A percentile compares a stretch with the other conserved stretches of the same genome.
Conservation (phyloP, 2,797 vertebrate species). For the Triplophysa yarkandensis region DNA sequence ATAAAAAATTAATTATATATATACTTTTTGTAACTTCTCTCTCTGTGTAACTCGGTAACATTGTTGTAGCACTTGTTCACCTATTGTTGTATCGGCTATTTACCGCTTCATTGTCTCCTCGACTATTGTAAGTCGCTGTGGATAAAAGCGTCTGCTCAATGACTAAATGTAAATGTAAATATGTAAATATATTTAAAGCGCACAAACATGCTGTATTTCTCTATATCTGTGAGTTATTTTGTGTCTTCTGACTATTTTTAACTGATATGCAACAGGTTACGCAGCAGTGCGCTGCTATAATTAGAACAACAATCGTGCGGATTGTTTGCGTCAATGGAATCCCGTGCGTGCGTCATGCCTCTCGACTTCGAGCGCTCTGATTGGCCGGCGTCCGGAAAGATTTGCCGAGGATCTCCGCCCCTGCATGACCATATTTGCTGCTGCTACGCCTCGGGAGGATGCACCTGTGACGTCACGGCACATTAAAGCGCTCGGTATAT, state of each 20-base stretch:
- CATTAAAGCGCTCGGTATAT: slow-evolving; percentile 59
- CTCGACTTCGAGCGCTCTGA: slow-evolving; percentile 59
- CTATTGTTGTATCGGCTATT: too few relatives aligned
- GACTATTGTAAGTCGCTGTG: too few relatives aligned
- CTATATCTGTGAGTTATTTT: slow-evolving; percentile 28
- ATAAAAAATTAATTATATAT: too few relatives aligned
- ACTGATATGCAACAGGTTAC: slow-evolving; percentile 66
- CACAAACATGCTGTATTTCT: background rate
- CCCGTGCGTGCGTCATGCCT: slow-evolving; percentile 90
- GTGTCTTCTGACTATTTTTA: slow-evolving; percentile 75
- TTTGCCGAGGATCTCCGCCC: slow-evolving; percentile 69
- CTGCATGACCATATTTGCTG: slow-evolving; percentile 73
- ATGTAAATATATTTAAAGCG: too few relatives aligned
- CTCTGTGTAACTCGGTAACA: too few relatives aligned
- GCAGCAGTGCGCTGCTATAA: slow-evolving; percentile 41
- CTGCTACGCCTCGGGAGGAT: slow-evolving; percentile 54
- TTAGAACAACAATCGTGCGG: slow-evolving; percentile 54
- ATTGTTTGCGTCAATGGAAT: slow-evolving; percentile 92
- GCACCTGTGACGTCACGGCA: slow-evolving; percentile 70
- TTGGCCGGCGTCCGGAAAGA: slow-evolving; percentile 80
- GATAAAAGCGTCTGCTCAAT: too few relatives aligned
- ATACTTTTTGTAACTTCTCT: too few relatives aligned
- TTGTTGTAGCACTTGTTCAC: too few relatives aligned
- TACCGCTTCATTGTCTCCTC: too few relatives aligned
- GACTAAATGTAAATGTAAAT: too few relatives aligned